Evolutionary conservation across 2,113 vertebrate genomes (phyloP).

Genomic region (Trochalopteron elliotii): DNA sequence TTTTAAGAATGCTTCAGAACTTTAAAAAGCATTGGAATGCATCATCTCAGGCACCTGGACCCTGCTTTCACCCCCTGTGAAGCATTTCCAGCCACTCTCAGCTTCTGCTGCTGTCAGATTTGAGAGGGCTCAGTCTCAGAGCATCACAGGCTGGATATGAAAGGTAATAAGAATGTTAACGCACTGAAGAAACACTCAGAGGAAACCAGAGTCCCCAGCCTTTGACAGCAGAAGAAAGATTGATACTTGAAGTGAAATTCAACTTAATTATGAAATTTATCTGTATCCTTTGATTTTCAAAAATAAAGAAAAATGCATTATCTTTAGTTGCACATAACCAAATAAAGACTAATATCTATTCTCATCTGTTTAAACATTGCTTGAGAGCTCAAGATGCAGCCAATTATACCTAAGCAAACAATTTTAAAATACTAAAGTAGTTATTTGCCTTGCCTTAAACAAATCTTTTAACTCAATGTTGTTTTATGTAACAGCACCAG

Average conservation of each 20-base stretch:
- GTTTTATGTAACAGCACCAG: not conserved
- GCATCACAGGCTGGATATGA: not conserved
- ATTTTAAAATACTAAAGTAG: not conserved
- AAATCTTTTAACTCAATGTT: not conserved
- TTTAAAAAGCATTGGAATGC: not conserved
- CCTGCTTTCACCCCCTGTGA: not conserved
- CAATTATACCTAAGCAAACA: not conserved
- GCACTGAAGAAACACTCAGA: not conserved
- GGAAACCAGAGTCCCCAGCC: accelerated
- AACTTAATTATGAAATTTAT: not conserved
- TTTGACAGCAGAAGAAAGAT: not conserved
- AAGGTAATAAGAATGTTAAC: not conserved
- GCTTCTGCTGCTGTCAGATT: not conserved
- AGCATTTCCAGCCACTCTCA: not conserved
- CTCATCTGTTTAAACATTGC: not conserved
- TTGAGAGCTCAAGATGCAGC: not conserved
- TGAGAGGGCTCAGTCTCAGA: not conserved
- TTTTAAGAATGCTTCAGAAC: not conserved
- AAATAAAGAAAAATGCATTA: not conserved
- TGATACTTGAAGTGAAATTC: not conserved
- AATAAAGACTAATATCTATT: not conserved
- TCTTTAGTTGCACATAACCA: not conserved
- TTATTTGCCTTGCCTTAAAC: not conserved
- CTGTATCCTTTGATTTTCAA: not conserved
- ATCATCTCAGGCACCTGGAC: not conserved